Base-by-base conservation (phyloP, 2,888 invertebrate species). In the Rhopalosiphum nymphaeae region DNA sequence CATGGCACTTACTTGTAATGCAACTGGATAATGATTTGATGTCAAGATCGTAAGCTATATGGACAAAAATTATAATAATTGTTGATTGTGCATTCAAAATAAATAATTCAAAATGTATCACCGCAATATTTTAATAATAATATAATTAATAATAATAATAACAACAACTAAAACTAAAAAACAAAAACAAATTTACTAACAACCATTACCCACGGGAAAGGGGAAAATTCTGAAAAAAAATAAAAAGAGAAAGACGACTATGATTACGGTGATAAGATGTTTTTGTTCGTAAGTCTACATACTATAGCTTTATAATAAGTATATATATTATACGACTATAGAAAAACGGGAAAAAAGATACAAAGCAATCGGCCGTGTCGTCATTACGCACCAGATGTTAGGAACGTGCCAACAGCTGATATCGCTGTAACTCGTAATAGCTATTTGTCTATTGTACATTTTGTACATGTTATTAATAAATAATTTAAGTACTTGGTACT, bases 131-230 rank as follows among this genome's bases (percentile, higher is more conserved):
- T 61, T 53, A 25, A 90, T 46, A 67, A n/a, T 90, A 42, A 11
- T 56, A 84, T 53, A 53, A 84, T 85, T 44, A 90, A 67, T 92
- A 57, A 92, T 92, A 92, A 57, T 87, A 92, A 92, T 36, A 91
- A 91, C 84, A 67, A 92, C 46, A 57, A 92, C 87, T 92, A 86
- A 89, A 94, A 94, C 49, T 61, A 94, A 36, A 89, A 94, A 94
- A 94, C 46, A 90, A 94, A 94, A 90, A 86, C 89, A 86, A 91
- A 67, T 91, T 67, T 67, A n/a, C 90, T 86, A 90, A 94, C 57
- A 84, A 88, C 67, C 87, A 86, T 94, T 53, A 53, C 29, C 42
- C 67, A 92, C 88, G 53, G 92, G 26, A 13, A 86, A 78, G 16
- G 49, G 87, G 87, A 87, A 61, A 85, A 84, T 13, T 56, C 46